A percentile compares a stretch with the other conserved stretches of the same genome.
phyloP scores from a whole-genome alignment of 2,797 vertebrate species.

The Propithecus perrieri region DNA sequence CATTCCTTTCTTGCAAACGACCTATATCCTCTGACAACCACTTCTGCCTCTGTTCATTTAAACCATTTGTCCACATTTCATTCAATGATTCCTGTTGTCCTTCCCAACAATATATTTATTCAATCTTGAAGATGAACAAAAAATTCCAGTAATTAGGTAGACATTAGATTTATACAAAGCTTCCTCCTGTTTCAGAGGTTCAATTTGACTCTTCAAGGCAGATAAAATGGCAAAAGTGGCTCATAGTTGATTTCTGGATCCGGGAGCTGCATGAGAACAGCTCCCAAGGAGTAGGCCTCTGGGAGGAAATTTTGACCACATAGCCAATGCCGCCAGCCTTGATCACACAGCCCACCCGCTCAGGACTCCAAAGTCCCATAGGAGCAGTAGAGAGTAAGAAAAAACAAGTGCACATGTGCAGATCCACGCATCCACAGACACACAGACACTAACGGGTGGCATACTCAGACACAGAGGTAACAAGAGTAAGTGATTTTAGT shows the following conservation, averaged over 20 bases:
- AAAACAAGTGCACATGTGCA: conserved; percentile 23
- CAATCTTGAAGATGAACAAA: neutral
- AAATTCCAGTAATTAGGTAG: neutral
- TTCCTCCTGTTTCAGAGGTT: neutral
- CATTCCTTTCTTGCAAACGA: neutral
- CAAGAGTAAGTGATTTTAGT: conserved; percentile 6
- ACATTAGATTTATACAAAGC: neutral
- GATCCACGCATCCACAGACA: conserved; percentile 63
- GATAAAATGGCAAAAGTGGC: neutral
- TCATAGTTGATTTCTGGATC: neutral
- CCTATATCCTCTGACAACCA: neutral
- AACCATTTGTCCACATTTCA: neutral
- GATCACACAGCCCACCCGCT: neutral
- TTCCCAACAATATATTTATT: neutral
- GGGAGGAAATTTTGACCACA: neutral
- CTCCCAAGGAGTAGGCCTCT: neutral
- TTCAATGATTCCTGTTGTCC: neutral
- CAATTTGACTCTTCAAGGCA: neutral
- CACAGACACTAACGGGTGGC: conserved; percentile 40
- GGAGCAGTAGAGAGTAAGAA: neutral
- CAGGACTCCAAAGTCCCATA: neutral
- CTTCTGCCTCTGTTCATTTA: neutral
- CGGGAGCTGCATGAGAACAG: neutral
- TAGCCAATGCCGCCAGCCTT: neutral
- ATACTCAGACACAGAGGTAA: conserved; percentile 48